A percentile compares a stretch with the other conserved stretches of the same genome.
Evolutionary conservation across 2,888 invertebrate genomes (phyloP).

Genomic region (Tachina fera): DNA sequence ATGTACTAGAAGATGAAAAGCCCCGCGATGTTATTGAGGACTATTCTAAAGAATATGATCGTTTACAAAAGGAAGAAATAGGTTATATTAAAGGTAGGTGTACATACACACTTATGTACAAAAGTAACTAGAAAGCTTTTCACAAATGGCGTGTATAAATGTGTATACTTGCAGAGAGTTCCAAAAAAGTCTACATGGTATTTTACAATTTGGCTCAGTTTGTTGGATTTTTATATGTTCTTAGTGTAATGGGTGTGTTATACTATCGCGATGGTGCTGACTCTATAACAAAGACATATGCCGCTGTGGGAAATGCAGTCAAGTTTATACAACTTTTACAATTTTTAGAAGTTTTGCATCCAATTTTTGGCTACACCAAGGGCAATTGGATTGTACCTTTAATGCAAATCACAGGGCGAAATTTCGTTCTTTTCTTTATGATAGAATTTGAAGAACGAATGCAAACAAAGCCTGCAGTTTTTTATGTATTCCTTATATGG

Average conservation of each 20-base stretch:
- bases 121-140: background rate
- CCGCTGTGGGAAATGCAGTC: constrained; percentile 89
- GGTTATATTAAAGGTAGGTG: constrained; percentile 89
- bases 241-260: constrained; percentile 88
- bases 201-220: constrained; percentile 96
- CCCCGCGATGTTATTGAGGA: constrained; percentile 87
- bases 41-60: constrained; percentile 90
- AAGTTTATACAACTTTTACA: constrained; percentile 92
- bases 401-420: constrained; percentile 91
- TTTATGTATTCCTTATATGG: constrained; percentile 94
- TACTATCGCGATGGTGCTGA: constrained; percentile 89
- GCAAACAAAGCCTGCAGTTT: constrained; percentile 93
- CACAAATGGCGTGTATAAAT: background rate
- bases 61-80: constrained; percentile 89
- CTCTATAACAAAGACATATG: constrained; percentile 88
- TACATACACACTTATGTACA: background rate
- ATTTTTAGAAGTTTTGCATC: constrained; percentile 94
- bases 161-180: constrained; percentile 85
- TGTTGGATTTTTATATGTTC: constrained; percentile 91
- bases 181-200: constrained; percentile 92
- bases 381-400: constrained; percentile 89
- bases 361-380: constrained; percentile 93
- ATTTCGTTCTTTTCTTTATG: constrained; percentile 91
- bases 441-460: constrained; percentile 93
- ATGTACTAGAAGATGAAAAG: constrained; percentile 85